Evolutionary conservation across 2,113 vertebrate species (phyloP).

Genomic region (Oreochromis spilurus): DNA sequence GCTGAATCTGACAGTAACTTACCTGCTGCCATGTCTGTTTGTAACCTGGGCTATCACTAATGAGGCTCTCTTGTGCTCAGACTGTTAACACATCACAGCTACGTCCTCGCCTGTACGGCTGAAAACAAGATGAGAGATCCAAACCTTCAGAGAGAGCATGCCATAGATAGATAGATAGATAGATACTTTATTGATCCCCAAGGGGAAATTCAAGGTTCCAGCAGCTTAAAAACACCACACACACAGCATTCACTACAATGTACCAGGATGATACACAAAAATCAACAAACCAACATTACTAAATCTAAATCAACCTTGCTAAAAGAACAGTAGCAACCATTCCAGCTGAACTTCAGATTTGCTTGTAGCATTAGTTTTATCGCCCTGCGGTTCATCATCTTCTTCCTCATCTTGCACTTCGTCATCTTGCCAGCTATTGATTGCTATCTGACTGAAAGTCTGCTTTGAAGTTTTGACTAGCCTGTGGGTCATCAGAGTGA

Average conservation of each 20-base stretch:
- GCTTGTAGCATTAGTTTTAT: slow-evolving; percentile 17
- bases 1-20: neutral
- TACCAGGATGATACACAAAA: too few species aligned
- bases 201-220: too few species aligned
- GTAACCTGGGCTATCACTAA: neutral
- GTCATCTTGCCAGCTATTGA: slow-evolving; percentile 22
- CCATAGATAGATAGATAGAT: too few species aligned
- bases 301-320: too few species aligned
- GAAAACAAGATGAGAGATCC: slow-evolving; percentile 10
- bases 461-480: slow-evolving; percentile 5
- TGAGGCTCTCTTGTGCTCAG: neutral
- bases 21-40: neutral
- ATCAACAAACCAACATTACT: too few species aligned
- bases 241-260: too few species aligned
- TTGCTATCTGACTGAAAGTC: neutral
- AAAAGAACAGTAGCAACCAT: too few species aligned
- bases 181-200: too few species aligned
- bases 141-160: neutral
- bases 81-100: neutral
- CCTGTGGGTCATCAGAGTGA: neutral
- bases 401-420: neutral
- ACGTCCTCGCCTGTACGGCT: neutral
- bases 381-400: neutral
- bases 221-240: too few species aligned
- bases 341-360: neutral